These are phyloP conservation scores for Drosophila ercepeae DNA, from an alignment of 1,140 invertebrate species.

Conservation along the genomic window DNA sequence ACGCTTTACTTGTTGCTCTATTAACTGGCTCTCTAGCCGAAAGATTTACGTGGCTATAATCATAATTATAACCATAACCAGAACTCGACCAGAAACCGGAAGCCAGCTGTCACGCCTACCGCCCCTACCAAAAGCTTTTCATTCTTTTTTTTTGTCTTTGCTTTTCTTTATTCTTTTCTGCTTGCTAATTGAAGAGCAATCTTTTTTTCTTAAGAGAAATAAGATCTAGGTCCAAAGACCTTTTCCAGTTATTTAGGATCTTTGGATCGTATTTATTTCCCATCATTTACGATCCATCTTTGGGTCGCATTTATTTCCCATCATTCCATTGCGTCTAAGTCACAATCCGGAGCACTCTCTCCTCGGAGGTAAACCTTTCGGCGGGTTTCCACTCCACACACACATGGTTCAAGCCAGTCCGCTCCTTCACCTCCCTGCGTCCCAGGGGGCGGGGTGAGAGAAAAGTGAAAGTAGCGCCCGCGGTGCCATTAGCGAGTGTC, in stretches of 20 bases:
- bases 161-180: neutral
- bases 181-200: neutral
- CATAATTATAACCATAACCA: constrained; percentile 17
- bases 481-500: constrained; percentile 38
- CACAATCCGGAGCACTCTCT: constrained; percentile 27
- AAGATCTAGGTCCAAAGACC: too few species aligned
- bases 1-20: constrained; percentile 65
- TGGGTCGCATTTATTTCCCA: neutral
- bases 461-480: constrained; percentile 41
- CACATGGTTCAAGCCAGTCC: neutral
- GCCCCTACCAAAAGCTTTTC: neutral
- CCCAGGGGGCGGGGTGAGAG: neutral
- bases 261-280: too few species aligned
- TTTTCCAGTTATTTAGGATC: neutral
- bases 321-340: constrained; percentile 27
- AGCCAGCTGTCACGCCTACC: constrained; percentile 23
- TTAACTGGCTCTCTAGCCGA: constrained; percentile 57
- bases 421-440: neutral
- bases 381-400: constrained; percentile 7
- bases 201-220: neutral
- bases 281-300: too few species aligned
- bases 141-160: neutral
- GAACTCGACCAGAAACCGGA: constrained; percentile 30
- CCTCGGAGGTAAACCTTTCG: constrained; percentile 14
- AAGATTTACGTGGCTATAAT: constrained; percentile 47